phyloP scores from a whole-genome alignment of 2,797 vertebrate species.

The Hyperoplus lanceolatus region DNA sequence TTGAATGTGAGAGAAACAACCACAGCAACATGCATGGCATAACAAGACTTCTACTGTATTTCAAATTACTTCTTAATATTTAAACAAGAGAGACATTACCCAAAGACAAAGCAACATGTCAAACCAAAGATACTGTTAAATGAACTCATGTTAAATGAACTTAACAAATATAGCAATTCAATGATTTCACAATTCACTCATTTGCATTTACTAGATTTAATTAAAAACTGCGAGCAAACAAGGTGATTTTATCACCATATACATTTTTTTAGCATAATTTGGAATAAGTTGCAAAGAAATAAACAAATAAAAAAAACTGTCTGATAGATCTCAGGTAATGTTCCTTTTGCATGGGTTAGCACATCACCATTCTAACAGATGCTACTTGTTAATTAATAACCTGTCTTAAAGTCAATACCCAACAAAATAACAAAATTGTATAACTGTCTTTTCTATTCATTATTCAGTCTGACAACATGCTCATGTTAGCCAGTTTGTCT shows the following conservation, averaged over 20 bases:
- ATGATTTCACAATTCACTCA: background rate
- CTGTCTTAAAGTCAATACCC: background rate
- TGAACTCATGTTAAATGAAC: background rate
- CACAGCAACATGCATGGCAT: constrained; percentile 10
- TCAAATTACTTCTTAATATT: constrained; percentile 2
- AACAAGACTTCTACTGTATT: background rate
- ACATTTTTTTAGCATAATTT: background rate
- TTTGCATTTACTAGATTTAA: background rate
- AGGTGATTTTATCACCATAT: background rate
- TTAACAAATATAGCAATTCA: background rate
- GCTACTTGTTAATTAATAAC: constrained; percentile 6
- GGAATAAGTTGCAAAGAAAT: background rate
- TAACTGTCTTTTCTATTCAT: background rate
- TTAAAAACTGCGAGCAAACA: background rate
- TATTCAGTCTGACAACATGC: background rate
- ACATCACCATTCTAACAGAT: background rate
- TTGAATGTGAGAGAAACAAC: constrained; percentile 19
- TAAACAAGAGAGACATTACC: background rate
- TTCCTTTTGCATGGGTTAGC: background rate
- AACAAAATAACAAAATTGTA: background rate
- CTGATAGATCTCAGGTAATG: background rate
- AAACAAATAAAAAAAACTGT: background rate
- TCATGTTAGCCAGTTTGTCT: background rate
- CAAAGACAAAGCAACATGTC: background rate
- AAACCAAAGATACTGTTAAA: background rate